These are phyloP conservation scores for Acrocephalus scirpaceus DNA, from an alignment of 2,797 vertebrate genomes.

Conservation along the genomic window DNA sequence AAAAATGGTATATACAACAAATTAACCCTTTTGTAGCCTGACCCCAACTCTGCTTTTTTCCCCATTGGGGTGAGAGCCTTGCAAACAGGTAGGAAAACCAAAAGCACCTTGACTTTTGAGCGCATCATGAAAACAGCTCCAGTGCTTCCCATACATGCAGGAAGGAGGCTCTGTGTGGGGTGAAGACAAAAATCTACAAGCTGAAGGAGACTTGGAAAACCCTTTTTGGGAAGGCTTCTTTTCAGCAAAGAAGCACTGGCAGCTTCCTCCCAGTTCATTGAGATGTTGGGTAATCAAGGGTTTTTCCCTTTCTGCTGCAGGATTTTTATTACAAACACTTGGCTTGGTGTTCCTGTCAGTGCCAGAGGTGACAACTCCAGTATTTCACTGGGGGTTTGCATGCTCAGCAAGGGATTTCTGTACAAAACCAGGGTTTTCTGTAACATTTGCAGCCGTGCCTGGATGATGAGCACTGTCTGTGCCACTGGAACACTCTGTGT, in stretches of 20 bases:
- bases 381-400: background rate
- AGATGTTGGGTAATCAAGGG: background rate
- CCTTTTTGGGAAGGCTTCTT: background rate
- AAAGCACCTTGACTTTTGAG: background rate
- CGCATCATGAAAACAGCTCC: background rate
- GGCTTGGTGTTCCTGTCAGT: background rate
- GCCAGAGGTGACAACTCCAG: background rate
- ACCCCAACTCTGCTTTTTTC: background rate
- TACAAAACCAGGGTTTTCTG: background rate
- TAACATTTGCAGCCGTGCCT: background rate
- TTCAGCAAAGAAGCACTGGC: background rate
- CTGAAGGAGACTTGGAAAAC: background rate
- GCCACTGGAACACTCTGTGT: background rate
- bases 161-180: background rate
- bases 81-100: background rate
- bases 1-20: background rate
- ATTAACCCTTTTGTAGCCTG: background rate
- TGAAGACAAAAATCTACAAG: background rate
- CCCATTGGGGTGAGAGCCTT: background rate
- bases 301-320: background rate
- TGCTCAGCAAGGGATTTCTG: background rate
- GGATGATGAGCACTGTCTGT: background rate
- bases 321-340: conserved; percentile 13
- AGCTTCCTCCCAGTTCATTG: background rate
- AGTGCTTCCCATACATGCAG: background rate